Base-by-base conservation (phyloP, 2,113 vertebrate genomes). In the Nanorana parkeri region DNA sequence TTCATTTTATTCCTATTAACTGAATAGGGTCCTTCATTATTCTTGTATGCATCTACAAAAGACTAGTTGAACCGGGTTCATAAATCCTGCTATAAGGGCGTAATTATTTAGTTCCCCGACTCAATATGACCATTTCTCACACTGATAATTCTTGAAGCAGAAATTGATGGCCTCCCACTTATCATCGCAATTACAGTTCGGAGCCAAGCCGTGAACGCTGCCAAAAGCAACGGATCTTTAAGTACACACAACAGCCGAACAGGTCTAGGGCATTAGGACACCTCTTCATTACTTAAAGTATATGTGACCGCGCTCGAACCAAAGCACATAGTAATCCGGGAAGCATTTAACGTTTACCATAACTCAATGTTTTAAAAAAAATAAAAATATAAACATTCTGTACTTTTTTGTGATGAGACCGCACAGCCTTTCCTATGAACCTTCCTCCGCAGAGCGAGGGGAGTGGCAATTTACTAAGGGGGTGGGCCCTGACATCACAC, bases 1-100 rank as follows among this genome's bases (percentile, higher is more conserved):
- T 81, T 81, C 80, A 81, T 81, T 81, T 81, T 81, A 64, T 74
- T 81, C 69, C 69, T 81, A 81, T 81, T 81, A 81, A 74, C 80
- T 75, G 69, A 81, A 81, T 81, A 75, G 80, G 68, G 80, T 81
- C 61, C 80, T 81, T 75, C 80, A 81, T 81, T 81, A 81, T 81
- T 81, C 80, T 74, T 63, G 58, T 81, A 41, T 65, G 60, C 68
- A 55, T 51, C 47, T 81, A 81, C 80, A 74, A 75, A 75, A 75
- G 68, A 65, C 52, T 41, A 75, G 80, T 75, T 66, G 69, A 74
- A 81, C 69, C 69, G 41, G 28, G 80, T 74, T 75, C 69, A 81
- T 81, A 81, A 81, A 81, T 74, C 61, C 69, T 81, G 21, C 69
- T 81, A 81, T 81, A 81, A 81, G 69, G 80, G 61, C 80, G 56